A percentile compares a stretch with the other conserved stretches of the same genome.
Conservation (phyloP, 1,140 invertebrate species). For the Condylostylus longicornis region DNA sequence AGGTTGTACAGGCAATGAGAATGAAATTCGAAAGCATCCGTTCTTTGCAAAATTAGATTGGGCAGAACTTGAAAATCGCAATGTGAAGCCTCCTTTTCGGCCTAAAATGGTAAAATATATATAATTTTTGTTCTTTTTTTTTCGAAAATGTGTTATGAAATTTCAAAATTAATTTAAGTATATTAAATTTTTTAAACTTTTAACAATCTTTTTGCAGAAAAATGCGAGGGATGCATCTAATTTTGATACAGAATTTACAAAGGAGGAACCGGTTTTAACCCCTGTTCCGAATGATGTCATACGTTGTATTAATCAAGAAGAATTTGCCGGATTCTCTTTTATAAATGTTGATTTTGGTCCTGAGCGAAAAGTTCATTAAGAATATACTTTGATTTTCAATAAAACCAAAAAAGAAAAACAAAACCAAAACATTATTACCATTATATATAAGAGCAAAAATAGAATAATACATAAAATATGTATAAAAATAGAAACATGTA, state of each 20-base stretch:
- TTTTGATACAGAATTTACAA: slow-evolving; percentile 98
- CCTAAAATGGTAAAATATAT: slow-evolving; percentile 80
- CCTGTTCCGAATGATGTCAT: slow-evolving; percentile 83
- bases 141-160: neutral
- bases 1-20: slow-evolving; percentile 68
- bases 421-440: neutral
- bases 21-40: slow-evolving; percentile 77
- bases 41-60: slow-evolving; percentile 96
- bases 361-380: slow-evolving; percentile 35
- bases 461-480: too few species aligned
- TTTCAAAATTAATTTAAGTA: neutral
- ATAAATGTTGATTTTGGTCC: slow-evolving; percentile 86
- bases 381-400: neutral
- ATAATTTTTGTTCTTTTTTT: neutral
- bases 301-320: slow-evolving; percentile 84
- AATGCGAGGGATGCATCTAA: slow-evolving; percentile 93
- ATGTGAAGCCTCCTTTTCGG: slow-evolving; percentile 91
- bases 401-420: neutral
- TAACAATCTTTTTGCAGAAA: slow-evolving; percentile 53
- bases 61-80: slow-evolving; percentile 77
- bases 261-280: slow-evolving; percentile 91
- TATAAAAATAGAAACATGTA: too few species aligned
- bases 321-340: slow-evolving; percentile 95
- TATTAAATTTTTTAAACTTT: neutral
- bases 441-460: too few species aligned